Conservation (phyloP, 2,797 vertebrate genomes). For the Cyprinodon diabolis region DNA sequence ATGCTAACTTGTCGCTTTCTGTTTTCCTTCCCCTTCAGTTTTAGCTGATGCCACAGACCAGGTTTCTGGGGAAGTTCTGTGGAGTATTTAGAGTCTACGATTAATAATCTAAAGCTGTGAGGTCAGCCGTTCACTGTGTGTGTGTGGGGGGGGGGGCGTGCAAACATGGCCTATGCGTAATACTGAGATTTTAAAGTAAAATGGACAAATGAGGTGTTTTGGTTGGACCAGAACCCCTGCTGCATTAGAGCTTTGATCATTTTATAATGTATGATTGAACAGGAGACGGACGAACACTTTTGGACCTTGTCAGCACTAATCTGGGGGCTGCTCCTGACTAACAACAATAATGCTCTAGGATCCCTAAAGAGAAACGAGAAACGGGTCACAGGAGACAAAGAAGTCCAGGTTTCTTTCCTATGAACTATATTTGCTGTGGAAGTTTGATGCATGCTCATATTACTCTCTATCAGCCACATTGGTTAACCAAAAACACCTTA, state of each 20-base stretch:
- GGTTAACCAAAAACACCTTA: not conserved
- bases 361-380: no score
- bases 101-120: not conserved
- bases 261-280: no score
- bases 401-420: not conserved
- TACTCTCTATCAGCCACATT: no score
- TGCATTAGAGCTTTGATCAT: no score
- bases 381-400: no score
- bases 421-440: not conserved
- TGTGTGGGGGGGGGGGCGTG: no score
- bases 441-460: not conserved
- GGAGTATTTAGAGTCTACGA: not conserved
- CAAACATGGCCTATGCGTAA: not conserved
- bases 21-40: slow-evolving; percentile 15
- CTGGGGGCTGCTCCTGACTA: no score
- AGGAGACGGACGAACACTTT: no score
- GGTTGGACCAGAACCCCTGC: no score
- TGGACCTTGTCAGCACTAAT: no score
- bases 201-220: not conserved
- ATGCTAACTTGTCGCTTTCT: not conserved
- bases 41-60: not conserved
- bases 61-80: not conserved
- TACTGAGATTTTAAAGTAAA: not conserved
- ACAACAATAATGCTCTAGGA: no score
- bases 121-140: not conserved